Conservation (phyloP, 2,113 vertebrate genomes). For the Gymnocephalus cernua region DNA sequence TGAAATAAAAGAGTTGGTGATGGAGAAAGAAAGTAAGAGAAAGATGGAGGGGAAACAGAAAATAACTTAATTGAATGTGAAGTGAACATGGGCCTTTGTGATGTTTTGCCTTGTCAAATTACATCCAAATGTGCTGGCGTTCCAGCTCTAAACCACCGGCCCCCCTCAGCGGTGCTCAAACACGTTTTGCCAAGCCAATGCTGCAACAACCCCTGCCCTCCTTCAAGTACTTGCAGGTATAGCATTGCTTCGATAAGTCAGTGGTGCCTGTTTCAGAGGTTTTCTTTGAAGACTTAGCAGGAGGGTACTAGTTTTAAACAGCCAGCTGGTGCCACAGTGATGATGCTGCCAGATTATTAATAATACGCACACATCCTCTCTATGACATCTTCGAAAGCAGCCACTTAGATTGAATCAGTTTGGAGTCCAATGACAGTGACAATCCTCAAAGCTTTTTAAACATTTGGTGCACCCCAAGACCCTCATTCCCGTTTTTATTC, state of each 20-base stretch:
- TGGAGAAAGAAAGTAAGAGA: neutral
- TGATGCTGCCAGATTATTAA: slow-evolving; percentile 53
- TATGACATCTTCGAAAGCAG: slow-evolving; percentile 29
- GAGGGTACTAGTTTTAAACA: slow-evolving; percentile 50
- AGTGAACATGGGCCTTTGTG: neutral
- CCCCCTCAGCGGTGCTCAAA: neutral
- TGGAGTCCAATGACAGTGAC: slow-evolving; percentile 12
- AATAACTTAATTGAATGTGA: neutral
- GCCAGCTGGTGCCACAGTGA: slow-evolving; percentile 44
- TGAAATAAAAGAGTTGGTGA: neutral
- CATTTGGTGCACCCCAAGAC: neutral
- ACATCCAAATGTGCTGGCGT: neutral
- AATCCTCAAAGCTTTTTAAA: neutral
- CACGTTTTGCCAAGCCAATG: slow-evolving; percentile 5
- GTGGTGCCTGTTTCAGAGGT: slow-evolving; percentile 34
- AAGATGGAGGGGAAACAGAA: neutral
- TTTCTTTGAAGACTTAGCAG: slow-evolving; percentile 41
- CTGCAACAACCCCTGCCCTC: slow-evolving; percentile 42
- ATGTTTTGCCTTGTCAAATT: neutral
- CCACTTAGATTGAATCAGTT: slow-evolving; percentile 20
- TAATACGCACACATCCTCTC: slow-evolving; percentile 34
- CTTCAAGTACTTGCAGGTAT: slow-evolving; percentile 39
- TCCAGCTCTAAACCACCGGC: neutral
- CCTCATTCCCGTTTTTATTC: neutral
- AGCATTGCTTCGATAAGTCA: slow-evolving; percentile 45